Evolutionary conservation across 2,113 vertebrate species (phyloP), one percentile per base, ranked within the genome.

Genomic region (Taxidea taxus): DNA sequence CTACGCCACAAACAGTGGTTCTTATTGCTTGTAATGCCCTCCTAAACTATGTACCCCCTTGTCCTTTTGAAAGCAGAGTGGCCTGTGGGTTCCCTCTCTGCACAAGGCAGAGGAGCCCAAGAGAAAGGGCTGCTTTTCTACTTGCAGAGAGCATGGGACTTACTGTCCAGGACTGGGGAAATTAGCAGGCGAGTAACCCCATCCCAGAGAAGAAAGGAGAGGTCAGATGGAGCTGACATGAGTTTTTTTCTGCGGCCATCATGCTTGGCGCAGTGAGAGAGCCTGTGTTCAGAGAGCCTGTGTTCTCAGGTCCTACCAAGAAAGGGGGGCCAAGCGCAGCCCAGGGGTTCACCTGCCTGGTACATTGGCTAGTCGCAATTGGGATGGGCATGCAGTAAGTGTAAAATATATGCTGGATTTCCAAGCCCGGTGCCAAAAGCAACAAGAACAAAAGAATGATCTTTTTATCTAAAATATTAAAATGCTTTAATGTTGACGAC

Each of bases 11-110:
- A 88, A 80, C 82, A 20, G 16, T 72, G 74, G 64, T 91, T 88
- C 90, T 93, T 96, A 64, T 51, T 87, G 91, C 66, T 90, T 96
- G 72, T 42, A 37, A 58, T 96, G 95, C 95, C 96, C 91, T 89
- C 58, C 66, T 51, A 83, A 34, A 49, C 4, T 1, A 12, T 78
- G 54, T 60, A 80, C 6, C 34, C 16, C 11, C 25, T 92, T 9
- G 6, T 29, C 29, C 70, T 29, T 92, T 72, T 78, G 92, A 78
- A 93, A 95, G 58, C 44, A 81, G 64, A 49, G 70, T 75, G 72
- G 42, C 47, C 37, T 78, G 42, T 0, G 2, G 9, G 42, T 64
- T 91, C 49, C 49, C 90, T 83, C 4, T 0, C 34, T 47, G 47
- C 49, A 51, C 34, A 31, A 37, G 66, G 42, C 47, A 39, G 85